Evolutionary conservation across 2,888 invertebrate genomes (phyloP), one percentile per base, ranked within the genome.

Genomic region (Lasioglossum morio): DNA sequence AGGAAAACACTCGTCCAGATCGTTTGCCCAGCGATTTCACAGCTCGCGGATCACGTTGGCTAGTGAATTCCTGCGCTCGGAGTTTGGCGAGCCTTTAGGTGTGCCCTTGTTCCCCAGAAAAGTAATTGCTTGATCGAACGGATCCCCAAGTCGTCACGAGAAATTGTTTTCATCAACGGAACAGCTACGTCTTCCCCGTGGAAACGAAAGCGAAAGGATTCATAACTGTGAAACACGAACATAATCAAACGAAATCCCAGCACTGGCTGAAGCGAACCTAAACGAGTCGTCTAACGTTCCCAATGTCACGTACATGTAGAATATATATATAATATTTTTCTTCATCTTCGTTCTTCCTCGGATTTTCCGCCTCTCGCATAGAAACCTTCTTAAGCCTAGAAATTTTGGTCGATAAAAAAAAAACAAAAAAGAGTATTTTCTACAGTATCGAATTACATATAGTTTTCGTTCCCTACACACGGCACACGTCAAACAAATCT

Each of bases 321-420:
- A 78, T 60, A 34, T 34, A 40, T 66, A 19, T 23, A 30, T 66
- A 8, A 8, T 19, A 69, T 69, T 10, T 40, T 34, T 37, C 63
- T 27, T 43, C 53, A 10, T n/a, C 34, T 34, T 30, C 37, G 75
- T 66, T 30, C 27, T 30, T 60, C n/a, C 60, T 16, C 27, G 63
- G 30, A 12, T 34, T 37, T 34, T 60, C 14, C 16, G 57, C 70
- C 53, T 72, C 72, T 23, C 76, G 46, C 30, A 57, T 87, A 80
- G 66, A 87, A 79, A 87, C 73, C 27, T 76, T 87, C 27, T 76
- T 87, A 80, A 86, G 86, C 86, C 80, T 86, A 86, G 70, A 82
- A 87, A 82, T 87, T 87, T 87, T 86, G 82, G 86, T 87, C 82
- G 30, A 82, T 82, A 82, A 86, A 85, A 86, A 86, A 86, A n/a